A percentile compares a stretch with the other conserved stretches of the same genome.
Conservation (phyloP, 2,888 invertebrate genomes). For the Chaetoderma sp. region DNA sequence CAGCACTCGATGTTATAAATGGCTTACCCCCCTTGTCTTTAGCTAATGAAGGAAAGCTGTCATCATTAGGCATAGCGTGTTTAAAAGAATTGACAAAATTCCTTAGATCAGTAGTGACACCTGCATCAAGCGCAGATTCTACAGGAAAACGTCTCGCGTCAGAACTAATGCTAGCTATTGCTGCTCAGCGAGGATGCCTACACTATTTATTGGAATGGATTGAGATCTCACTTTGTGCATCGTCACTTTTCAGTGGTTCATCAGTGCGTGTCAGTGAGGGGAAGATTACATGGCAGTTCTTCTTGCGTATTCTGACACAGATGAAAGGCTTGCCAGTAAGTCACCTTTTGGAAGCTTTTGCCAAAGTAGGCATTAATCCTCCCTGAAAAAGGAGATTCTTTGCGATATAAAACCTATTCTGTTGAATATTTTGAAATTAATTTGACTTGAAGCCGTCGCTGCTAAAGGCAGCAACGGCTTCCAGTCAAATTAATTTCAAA, state of each 20-base stretch:
- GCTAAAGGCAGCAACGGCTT: no score
- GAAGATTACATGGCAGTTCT: slow-evolving; percentile 55
- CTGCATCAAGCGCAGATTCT: slow-evolving; percentile 72
- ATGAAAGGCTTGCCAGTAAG: slow-evolving; percentile 65
- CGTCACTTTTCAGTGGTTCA: slow-evolving; percentile 27
- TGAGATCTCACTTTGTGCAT: slow-evolving; percentile 73
- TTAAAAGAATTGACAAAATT: slow-evolving; percentile 72
- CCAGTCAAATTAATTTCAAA: no score
- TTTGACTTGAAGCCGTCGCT: no score
- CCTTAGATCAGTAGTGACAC: slow-evolving; percentile 72
- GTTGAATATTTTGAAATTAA: no score
- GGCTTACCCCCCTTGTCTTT: slow-evolving; percentile 75
- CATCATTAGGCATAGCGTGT: slow-evolving; percentile 69
- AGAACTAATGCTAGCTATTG: slow-evolving; percentile 74
- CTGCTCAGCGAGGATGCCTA: slow-evolving; percentile 75
- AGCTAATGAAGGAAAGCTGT: slow-evolving; percentile 75
- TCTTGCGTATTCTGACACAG: slow-evolving; percentile 54
- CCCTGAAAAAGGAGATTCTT: no score
- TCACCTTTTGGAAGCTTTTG: slow-evolving; percentile 13
- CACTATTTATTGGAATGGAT: slow-evolving; percentile 76
- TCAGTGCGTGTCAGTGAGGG: slow-evolving; percentile 7
- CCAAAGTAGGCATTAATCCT: no score
- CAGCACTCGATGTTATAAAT: slow-evolving; percentile 73
- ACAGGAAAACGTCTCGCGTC: slow-evolving; percentile 67
- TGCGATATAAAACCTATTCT: no score